Conservation (phyloP, 2,888 invertebrate genomes). For the Rhodophaea formosa region DNA sequence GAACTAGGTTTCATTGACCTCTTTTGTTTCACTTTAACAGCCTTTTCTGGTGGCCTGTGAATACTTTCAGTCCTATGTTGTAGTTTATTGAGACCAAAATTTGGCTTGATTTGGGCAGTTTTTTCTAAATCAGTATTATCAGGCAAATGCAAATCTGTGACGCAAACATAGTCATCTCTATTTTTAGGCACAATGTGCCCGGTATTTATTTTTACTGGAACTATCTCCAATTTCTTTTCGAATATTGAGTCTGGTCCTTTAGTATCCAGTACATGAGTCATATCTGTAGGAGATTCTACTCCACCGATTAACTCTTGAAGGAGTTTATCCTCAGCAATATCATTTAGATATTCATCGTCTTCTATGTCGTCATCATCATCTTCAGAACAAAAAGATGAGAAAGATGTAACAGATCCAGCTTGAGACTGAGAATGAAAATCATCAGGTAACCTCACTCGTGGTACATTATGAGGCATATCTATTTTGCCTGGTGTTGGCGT, state of each 20-base stretch:
- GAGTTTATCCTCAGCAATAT: conserved; percentile 65
- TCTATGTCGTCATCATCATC: conserved; percentile 56
- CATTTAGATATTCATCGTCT: conserved; percentile 53
- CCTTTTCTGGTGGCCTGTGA: conserved; percentile 65
- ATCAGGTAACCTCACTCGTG: conserved; percentile 75
- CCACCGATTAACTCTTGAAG: conserved; percentile 72
- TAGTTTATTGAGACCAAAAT: conserved; percentile 67
- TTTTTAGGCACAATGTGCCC: conserved; percentile 47
- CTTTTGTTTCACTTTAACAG: conserved; percentile 64
- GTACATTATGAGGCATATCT: conserved; percentile 61
- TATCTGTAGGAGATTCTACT: conserved; percentile 64
- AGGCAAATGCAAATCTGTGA: conserved; percentile 65
- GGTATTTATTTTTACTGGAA: conserved; percentile 67
- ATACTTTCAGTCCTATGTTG: conserved; percentile 71
- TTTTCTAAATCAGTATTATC: conserved; percentile 56
- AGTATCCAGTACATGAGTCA: conserved; percentile 60
- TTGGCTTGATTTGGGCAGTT: conserved; percentile 72
- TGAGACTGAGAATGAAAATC: conserved; percentile 65
- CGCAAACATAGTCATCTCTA: conserved; percentile 64
- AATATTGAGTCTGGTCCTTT: conserved; percentile 68
- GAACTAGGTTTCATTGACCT: conserved; percentile 52
- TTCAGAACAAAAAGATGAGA: conserved; percentile 66
- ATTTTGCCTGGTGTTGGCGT: conserved; percentile 75
- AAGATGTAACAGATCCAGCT: conserved; percentile 58
- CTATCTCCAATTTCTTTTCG: conserved; percentile 69